Evolutionary conservation across 2,113 vertebrate genomes (phyloP).

Genomic region (Poeciliopsis prolifica): DNA sequence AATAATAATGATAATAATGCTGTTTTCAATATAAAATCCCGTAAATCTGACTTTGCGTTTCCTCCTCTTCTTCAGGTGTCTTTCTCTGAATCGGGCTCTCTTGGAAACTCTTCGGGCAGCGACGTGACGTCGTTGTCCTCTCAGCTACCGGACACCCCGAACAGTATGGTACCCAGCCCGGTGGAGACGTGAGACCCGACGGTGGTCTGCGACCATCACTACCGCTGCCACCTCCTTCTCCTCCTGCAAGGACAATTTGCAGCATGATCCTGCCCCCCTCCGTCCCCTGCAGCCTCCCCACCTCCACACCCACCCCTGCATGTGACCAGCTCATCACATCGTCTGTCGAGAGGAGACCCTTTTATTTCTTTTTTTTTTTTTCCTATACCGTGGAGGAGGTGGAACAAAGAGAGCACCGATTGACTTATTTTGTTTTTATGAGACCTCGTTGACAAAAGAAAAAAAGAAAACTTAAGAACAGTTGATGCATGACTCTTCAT

Average conservation of each 20-base stretch:
- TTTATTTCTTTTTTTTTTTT: constrained; percentile 9
- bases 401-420: constrained; percentile 55
- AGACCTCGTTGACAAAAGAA: constrained; percentile 50
- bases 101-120: constrained; percentile 93
- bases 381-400: constrained; percentile 81
- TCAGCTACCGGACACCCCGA: constrained; percentile 94
- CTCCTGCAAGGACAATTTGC: constrained; percentile 72
- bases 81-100: constrained; percentile 91
- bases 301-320: constrained; percentile 46
- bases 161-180: constrained; percentile 96
- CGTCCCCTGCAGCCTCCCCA: not conserved
- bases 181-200: constrained; percentile 94
- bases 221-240: constrained; percentile 40
- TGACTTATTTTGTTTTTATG: constrained; percentile 28
- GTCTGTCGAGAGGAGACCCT: constrained; percentile 72
- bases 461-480: constrained; percentile 34
- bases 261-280: constrained; percentile 65
- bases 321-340: constrained; percentile 75
- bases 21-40: constrained; percentile 21
- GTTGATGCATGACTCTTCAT: constrained; percentile 66
- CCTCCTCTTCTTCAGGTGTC: constrained; percentile 83
- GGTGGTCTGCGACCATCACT: not conserved
- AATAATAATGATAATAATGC: no score
- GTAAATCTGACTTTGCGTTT: constrained; percentile 10
- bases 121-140: constrained; percentile 94